phyloP scores from a whole-genome alignment of 1,140 invertebrate species.

The Aphaenogaster rudis region DNA sequence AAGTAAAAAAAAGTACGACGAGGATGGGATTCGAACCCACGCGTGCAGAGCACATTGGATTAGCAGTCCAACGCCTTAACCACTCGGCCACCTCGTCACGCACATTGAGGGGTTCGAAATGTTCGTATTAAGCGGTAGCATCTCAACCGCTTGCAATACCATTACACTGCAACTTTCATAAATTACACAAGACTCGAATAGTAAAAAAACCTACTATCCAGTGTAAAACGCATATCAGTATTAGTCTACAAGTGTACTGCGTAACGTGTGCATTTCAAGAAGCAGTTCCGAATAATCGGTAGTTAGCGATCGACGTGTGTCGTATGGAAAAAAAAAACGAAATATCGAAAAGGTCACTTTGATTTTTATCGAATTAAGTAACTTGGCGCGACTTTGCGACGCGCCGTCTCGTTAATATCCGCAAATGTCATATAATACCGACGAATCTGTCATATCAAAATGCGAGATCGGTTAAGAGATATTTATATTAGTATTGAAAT shows the following conservation, averaged over 20 bases:
- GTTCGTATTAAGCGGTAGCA: background rate
- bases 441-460: background rate
- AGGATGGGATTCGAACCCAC: conserved; percentile 96
- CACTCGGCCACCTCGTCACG: conserved; percentile 95
- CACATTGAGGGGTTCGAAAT: conserved; percentile 55
- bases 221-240: background rate
- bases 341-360: background rate
- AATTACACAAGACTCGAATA: background rate
- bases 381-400: background rate
- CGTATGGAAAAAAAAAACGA: background rate
- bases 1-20: conserved; percentile 87
- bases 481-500: background rate
- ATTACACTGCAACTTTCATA: background rate
- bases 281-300: background rate
- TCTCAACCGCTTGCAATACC: background rate
- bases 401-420: background rate
- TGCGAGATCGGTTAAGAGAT: background rate
- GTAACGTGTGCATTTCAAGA: background rate
- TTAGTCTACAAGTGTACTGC: background rate
- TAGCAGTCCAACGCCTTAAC: conserved; percentile 96
- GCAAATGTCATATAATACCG: background rate
- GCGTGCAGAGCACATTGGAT: conserved; percentile 92
- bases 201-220: background rate
- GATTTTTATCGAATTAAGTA: background rate
- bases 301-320: background rate